Conservation (phyloP, 2,797 vertebrate genomes). For the Tauraco hartlaubi region DNA sequence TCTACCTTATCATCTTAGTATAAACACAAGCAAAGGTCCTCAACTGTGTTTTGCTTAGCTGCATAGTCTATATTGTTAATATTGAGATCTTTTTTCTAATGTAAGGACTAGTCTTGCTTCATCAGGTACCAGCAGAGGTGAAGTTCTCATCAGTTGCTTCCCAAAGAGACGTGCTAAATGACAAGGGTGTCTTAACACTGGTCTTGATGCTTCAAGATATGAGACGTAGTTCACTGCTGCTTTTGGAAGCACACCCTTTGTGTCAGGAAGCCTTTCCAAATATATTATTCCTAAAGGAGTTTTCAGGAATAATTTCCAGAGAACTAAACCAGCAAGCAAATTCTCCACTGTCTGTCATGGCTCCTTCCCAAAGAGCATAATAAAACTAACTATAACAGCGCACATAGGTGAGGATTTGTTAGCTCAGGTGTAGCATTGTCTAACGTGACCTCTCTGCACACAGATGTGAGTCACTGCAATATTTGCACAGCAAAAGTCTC, state of each 20-base stretch:
- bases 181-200: background rate
- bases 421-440: background rate
- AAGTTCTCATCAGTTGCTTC: background rate
- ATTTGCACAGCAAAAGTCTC: background rate
- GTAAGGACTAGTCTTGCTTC: background rate
- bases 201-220: background rate
- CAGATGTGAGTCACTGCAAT: background rate
- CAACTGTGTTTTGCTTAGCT: background rate
- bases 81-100: background rate
- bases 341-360: background rate
- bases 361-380: background rate
- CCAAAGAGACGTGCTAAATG: background rate
- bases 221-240: background rate
- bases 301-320: background rate
- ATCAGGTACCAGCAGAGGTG: background rate
- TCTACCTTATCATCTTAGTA: background rate
- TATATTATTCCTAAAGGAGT: background rate
- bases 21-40: background rate
- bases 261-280: background rate
- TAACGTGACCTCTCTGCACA: background rate
- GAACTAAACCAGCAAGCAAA: background rate
- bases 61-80: background rate
- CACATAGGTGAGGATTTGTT: background rate
- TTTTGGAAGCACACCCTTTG: background rate
- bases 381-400: background rate